Evolutionary conservation across 2,888 invertebrate species (phyloP), one percentile per base, ranked within the genome.

Genomic region (Apamea crenata): DNA sequence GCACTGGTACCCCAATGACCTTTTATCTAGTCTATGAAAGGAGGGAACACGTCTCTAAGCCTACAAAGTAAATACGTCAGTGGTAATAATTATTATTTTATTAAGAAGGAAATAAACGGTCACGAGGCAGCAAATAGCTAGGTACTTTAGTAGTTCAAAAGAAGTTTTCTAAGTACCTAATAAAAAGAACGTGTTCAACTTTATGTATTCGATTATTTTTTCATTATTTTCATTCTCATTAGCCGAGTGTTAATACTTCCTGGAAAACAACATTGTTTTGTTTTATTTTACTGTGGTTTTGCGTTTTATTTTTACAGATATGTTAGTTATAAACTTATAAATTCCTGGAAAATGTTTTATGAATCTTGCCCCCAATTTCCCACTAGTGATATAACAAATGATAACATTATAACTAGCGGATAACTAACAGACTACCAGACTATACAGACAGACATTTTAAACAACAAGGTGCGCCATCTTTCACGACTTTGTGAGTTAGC

Each of bases 391-490:
- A 12, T 10, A 21, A 6, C 21, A 21, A 16, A 71, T 18, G 8
- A n/a, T 61, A 61, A 59, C 12, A 56, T 25, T 56, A n/a, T n/a
- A 59, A 25, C 21, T 25, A 6, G 29, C 29, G 8, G 8, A 0
- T 14, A 47, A 14, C 4, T n/a, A n/a, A n/a, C n/a, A n/a, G n/a
- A 14, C 36, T 36, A 36, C 36, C 36, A 36, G 5, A 16, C 14
- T 47, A n/a, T n/a, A n/a, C n/a, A n/a, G n/a, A n/a, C n/a, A 47
- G 7, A 8, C 21, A 29, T 61, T 32, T 25, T 1, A 50, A 50
- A 16, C 16, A 40, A 59, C 50, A 32, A 63, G 10, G 7, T 25
- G 63, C 69, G 68, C 63, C 77, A 79, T 69, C 78, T 79, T n/a
- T 53, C 14, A 63, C 2, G 7, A 36, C 4, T 32, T 69, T n/a